Evolutionary conservation across 2,888 invertebrate species (phyloP), one percentile per base, ranked within the genome.

Genomic region (Scaptomyza cyrtandrae): DNA sequence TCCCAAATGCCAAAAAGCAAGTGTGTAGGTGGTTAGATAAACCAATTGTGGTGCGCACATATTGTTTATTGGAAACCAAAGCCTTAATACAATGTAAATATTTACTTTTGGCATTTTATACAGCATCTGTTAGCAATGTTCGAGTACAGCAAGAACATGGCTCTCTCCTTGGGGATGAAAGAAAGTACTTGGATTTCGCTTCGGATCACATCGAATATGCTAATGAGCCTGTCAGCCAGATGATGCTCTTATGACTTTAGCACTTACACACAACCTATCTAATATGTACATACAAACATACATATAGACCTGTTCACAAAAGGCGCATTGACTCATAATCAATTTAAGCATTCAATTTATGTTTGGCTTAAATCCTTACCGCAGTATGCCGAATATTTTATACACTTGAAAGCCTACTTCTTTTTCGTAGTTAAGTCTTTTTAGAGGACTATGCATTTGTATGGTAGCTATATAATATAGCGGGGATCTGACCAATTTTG

Each of bases 31-130:
- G 29, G 31, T 56, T 50, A 80, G 74, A 78, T 57, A 80, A 16
- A 49, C 39, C 75, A 66, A 13, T 13, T 0, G 35, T 37, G n/a
- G 37, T n/a, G 5, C 37, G 31, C 39, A 70, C 31, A 61, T 59
- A 52, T 55, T 81, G 83, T 75, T 59, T 79, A 76, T 79, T 79
- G 59, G 76, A 59, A 60, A 60, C 58, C 72, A 37, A 71, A 71
- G 62, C 61, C 76, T 50, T 56, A 80, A 80, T 63, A 56, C 80
- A 65, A 80, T 53, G 43, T 64, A 79, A 85, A 80, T 82, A 79
- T 80, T 85, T 80, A 66, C 76, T 59, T 79, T 68, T 63, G 64
- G 48, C 65, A 80, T 71, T 80, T 80, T 71, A 66, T 67, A 74
- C 67, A 52, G 35, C 56, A n/a, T 27, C 39, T 59, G 65, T 66